These are phyloP conservation scores for Crepidodera aurea DNA, from an alignment of 2,888 invertebrate genomes.

Conservation along the genomic window DNA sequence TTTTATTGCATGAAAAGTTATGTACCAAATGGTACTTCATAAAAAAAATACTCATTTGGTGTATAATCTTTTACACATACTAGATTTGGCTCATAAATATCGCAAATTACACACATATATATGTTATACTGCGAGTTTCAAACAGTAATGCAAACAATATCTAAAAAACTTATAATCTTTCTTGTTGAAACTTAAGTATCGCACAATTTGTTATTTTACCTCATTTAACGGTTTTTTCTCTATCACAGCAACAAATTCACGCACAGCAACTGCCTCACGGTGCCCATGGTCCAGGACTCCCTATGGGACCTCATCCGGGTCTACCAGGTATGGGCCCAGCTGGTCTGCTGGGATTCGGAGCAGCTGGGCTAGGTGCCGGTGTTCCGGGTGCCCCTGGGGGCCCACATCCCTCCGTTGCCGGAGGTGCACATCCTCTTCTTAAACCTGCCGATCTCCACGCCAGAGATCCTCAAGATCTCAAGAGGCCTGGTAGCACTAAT, in stretches of 20 bases:
- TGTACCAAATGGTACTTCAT: neutral
- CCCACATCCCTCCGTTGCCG: slow-evolving; percentile 51
- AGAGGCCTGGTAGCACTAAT: slow-evolving; percentile 57
- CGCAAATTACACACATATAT: too few species aligned
- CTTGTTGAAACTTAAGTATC: too few species aligned
- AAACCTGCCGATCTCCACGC: slow-evolving; percentile 59
- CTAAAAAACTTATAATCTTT: too few species aligned
- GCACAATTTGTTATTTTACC: too few species aligned
- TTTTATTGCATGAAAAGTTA: neutral
- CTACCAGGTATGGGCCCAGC: slow-evolving; percentile 59
- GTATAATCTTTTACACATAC: neutral
- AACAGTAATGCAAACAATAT: too few species aligned
- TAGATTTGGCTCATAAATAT: too few species aligned
- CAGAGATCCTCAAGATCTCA: slow-evolving; percentile 53
- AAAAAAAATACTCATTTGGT: neutral
- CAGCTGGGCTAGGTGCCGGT: slow-evolving; percentile 54
- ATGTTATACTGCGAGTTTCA: too few species aligned
- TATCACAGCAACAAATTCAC: slow-evolving; percentile 60
- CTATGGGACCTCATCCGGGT: slow-evolving; percentile 60
- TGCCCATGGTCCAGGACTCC: slow-evolving; percentile 58
- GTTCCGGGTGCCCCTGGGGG: slow-evolving; percentile 51
- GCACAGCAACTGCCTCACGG: slow-evolving; percentile 61
- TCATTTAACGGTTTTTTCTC: neutral
- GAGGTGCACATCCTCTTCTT: slow-evolving; percentile 56
- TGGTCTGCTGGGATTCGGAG: slow-evolving; percentile 51